A percentile compares a stretch with the other conserved stretches of the same genome.
Evolutionary conservation across 2,888 invertebrate species (phyloP).

Genomic region (Hydroisotoma schaefferi): DNA sequence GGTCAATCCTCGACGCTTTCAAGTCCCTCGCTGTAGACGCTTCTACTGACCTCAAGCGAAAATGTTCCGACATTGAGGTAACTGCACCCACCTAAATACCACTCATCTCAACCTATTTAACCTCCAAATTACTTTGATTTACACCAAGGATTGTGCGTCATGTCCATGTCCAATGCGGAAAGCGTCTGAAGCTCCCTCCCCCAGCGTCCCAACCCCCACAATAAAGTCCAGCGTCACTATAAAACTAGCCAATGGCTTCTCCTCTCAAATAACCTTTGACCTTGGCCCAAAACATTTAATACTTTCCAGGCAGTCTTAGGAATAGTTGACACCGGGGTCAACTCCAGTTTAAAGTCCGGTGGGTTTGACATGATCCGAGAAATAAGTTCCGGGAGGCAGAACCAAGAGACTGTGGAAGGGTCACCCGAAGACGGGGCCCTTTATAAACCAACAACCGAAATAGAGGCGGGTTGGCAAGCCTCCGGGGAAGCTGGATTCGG

Average conservation of each 20-base stretch:
- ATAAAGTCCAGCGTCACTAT: too few species aligned
- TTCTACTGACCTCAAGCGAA: conserved; percentile 54
- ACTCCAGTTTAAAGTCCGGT: not conserved
- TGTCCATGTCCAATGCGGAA: conserved; percentile 1
- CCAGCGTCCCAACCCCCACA: too few species aligned
- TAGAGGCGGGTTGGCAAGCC: not conserved
- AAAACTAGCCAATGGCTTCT: too few species aligned
- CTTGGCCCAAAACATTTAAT: too few species aligned
- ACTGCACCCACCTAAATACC: not conserved
- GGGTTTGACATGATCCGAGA: not conserved
- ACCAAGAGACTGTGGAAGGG: not conserved
- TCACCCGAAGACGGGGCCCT: not conserved
- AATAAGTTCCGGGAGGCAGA: not conserved
- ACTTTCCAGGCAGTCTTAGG: not conserved
- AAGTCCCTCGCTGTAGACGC: conserved; percentile 67
- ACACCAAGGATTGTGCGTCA: not conserved
- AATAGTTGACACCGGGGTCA: not conserved
- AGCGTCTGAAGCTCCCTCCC: too few species aligned
- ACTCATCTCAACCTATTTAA: too few species aligned
- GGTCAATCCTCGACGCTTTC: conserved; percentile 69
- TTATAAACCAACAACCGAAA: not conserved
- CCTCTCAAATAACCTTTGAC: too few species aligned
- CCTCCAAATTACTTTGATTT: not conserved
- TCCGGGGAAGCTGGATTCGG: not conserved
- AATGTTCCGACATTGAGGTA: conserved; percentile 55